Percentiles rank a stretch among this genome's conserved stretches.
Evolutionary conservation across 2,888 invertebrate genomes (phyloP).

Genomic region (Linnaemya tessellans): DNA sequence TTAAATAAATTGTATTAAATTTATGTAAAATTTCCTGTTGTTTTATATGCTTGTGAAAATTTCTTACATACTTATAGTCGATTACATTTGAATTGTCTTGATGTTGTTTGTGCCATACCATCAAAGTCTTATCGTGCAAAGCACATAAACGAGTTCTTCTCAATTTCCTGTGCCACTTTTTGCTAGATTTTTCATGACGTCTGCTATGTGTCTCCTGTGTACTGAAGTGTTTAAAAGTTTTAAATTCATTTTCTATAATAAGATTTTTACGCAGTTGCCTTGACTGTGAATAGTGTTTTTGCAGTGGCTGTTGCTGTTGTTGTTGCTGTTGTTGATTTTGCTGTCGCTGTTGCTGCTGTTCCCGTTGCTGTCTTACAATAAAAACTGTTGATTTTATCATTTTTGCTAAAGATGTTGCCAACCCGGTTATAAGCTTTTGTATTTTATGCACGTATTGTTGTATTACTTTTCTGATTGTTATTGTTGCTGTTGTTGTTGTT

Average conservation of each 20-base stretch:
- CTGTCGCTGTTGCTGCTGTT: conserved; percentile 12
- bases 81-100: conserved; percentile 30
- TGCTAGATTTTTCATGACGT: conserved; percentile 29
- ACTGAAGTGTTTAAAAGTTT: conserved; percentile 58
- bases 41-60: conserved; percentile 48
- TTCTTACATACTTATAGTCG: background rate
- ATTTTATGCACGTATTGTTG: conserved; percentile 67
- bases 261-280: conserved; percentile 54
- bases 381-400: conserved; percentile 64
- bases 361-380: conserved; percentile 23
- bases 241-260: conserved; percentile 66
- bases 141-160: conserved; percentile 4
- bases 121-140: conserved; percentile 12
- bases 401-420: conserved; percentile 29
- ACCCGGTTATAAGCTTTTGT: conserved; percentile 47
- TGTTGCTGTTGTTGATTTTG: conserved; percentile 41
- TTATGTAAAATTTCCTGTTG: conserved; percentile 53
- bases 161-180: conserved; percentile 24
- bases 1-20: conserved; percentile 50
- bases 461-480: conserved; percentile 43
- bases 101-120: background rate
- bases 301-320: conserved; percentile 38
- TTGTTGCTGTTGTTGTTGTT: background rate
- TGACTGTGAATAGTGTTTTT: background rate
- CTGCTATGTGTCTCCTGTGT: conserved; percentile 55